phyloP scores from a whole-genome alignment of 2,113 vertebrate species.

The Leptodactylus fuscus region DNA sequence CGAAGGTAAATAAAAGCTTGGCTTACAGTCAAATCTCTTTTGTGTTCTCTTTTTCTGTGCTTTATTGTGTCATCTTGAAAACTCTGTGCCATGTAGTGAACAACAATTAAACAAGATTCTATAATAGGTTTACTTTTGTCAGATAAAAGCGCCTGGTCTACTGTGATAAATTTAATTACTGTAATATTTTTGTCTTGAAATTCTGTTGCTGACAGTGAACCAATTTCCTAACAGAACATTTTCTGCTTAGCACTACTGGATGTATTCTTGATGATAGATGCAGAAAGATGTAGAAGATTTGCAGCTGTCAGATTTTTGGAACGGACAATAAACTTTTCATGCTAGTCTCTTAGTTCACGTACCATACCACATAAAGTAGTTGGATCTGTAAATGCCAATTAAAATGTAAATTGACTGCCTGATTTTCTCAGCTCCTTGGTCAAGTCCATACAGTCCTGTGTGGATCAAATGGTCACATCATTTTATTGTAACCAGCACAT shows the following conservation, averaged over 20 bases:
- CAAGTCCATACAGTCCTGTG: no score
- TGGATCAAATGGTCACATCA: no score
- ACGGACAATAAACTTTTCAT: background rate
- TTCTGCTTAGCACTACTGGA: background rate
- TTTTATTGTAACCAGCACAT: no score
- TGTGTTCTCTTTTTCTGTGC: background rate
- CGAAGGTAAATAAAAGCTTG: background rate
- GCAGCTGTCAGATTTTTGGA: background rate
- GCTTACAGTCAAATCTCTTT: background rate
- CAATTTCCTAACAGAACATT: conserved; percentile 11
- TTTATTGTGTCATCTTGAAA: background rate
- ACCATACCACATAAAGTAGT: background rate
- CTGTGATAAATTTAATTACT: conserved; percentile 19
- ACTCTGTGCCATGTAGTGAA: background rate
- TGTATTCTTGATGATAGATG: background rate
- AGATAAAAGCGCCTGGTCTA: conserved; percentile 1
- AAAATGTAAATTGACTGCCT: no score
- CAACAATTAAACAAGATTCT: conserved; percentile 6
- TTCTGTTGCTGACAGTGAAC: background rate
- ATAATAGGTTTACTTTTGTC: conserved; percentile 11
- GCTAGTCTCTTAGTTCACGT: background rate
- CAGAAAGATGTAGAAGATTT: background rate
- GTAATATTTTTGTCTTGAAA: conserved; percentile 12
- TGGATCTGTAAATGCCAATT: background rate
- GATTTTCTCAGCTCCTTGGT: no score